Evolutionary conservation across 2,797 vertebrate species (phyloP), one percentile per base, ranked within the genome.

Genomic region (Cirrhinus molitorella): DNA sequence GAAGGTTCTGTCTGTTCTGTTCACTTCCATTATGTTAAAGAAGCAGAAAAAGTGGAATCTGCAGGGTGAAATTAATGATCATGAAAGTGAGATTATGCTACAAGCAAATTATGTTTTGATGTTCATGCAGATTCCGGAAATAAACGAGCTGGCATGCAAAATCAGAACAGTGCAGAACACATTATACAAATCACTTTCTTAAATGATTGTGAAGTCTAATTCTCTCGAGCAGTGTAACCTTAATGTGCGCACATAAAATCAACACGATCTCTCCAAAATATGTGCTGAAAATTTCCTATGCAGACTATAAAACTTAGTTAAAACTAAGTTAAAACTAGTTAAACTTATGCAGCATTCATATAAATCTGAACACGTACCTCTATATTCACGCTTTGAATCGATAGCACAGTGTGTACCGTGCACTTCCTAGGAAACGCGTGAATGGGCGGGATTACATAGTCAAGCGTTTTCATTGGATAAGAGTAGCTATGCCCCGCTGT

Each of bases 21-120:
- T 63, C 43, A 55, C 77, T 85, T 88, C 92, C 94, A 94, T 95
- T 63, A 17, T 43, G 34, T 67, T 65, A 45, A 74, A 51, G n/a
- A 25, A 8, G 28, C 14, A 47, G 43, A 3, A 28, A 19, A 25
- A 40, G 28, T 11, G 25, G 25, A 31, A 21, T 59, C 73, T 83
- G 63, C 47, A 43, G 9, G 1, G 43, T 23, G 11, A 34, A 67
- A 79, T 45, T 0, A n/a, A 23, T 45, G 6, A 25, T 14, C 14
- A 17, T 8, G n/a, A 4, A 40, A 40, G 10, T 67, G 31, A 21
- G 6, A 68, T 11, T 49, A 21, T 37, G 28, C 19, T 55, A 37
- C 23, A 74, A 11, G 7, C 2, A 45, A 23, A 13, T 45, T 0
- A 63, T 65, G 40, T 47, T 61, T 43, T 49, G 31, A 21, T 19